Evolutionary conservation across 64 coral and sea anemone species (phyloP).

Genomic region (Anthopleura sola): DNA sequence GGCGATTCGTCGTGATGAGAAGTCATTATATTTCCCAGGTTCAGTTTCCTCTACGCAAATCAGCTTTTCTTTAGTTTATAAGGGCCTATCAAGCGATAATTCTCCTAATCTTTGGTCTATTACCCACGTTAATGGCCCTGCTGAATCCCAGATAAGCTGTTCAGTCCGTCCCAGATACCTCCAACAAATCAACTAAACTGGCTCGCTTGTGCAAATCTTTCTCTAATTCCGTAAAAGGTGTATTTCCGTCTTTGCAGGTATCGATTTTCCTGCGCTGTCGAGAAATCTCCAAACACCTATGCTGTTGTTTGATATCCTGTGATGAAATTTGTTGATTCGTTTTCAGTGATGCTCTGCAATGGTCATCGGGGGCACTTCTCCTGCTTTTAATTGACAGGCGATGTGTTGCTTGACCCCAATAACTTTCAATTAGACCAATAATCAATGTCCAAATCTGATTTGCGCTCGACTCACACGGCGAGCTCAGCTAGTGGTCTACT

Average conservation of each 20-base stretch:
- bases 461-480: neutral
- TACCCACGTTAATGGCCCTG: neutral
- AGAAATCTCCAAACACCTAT: neutral
- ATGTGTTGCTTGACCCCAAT: neutral
- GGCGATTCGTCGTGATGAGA: neutral
- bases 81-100: neutral
- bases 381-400: neutral
- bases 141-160: neutral
- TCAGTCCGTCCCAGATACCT: neutral
- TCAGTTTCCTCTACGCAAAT: neutral
- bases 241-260: neutral
- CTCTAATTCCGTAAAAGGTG: neutral
- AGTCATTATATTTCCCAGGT: neutral
- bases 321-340: neutral
- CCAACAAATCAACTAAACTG: neutral
- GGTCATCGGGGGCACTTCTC: neutral
- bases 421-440: constrained; percentile 2
- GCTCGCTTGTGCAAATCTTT: neutral
- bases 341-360: neutral
- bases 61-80: neutral
- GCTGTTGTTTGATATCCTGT: neutral
- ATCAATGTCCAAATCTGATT: constrained; percentile 5
- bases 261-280: neutral
- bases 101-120: neutral
- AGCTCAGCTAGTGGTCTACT: constrained; percentile 4